A percentile compares a stretch with the other conserved stretches of the same genome.
Evolutionary conservation across 2,888 invertebrate species (phyloP).

Genomic region (Amphimallon solstitiale): DNA sequence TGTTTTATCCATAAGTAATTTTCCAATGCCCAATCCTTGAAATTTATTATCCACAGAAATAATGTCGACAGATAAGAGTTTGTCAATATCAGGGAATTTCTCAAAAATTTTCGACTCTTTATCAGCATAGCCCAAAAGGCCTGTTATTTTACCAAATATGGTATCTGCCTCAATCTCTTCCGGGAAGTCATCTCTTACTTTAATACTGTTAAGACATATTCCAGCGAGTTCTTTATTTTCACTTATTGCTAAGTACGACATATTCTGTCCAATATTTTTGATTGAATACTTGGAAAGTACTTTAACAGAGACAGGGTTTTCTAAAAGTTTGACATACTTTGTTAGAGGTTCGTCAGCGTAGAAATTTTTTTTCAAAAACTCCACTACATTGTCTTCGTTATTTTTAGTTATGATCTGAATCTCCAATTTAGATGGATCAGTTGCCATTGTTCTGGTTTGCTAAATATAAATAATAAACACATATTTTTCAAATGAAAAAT

Average conservation of each 20-base stretch:
- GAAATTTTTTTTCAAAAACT: conserved; percentile 71
- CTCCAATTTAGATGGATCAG: conserved; percentile 54
- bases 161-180: conserved; percentile 67
- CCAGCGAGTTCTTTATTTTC: conserved; percentile 67
- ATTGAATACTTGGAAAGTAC: conserved; percentile 73
- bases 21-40: conserved; percentile 75
- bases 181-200: conserved; percentile 59
- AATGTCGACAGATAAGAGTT: conserved; percentile 71
- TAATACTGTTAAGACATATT: conserved; percentile 56
- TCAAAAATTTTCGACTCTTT: conserved; percentile 67
- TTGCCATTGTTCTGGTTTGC: neutral
- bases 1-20: conserved; percentile 69
- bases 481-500: too few species aligned
- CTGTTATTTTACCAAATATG: conserved; percentile 73
- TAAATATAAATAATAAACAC: neutral
- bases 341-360: conserved; percentile 79
- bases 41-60: conserved; percentile 74
- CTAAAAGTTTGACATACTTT: conserved; percentile 69
- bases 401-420: conserved; percentile 62
- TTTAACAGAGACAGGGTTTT: conserved; percentile 67
- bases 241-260: conserved; percentile 73
- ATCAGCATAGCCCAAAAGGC: conserved; percentile 69
- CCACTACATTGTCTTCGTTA: conserved; percentile 65
- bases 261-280: conserved; percentile 67
- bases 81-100: conserved; percentile 67